Percentiles rank a stretch among this genome's conserved stretches.
Evolutionary conservation across 2,113 vertebrate species (phyloP).

Genomic region (Neotragus moschatus): DNA sequence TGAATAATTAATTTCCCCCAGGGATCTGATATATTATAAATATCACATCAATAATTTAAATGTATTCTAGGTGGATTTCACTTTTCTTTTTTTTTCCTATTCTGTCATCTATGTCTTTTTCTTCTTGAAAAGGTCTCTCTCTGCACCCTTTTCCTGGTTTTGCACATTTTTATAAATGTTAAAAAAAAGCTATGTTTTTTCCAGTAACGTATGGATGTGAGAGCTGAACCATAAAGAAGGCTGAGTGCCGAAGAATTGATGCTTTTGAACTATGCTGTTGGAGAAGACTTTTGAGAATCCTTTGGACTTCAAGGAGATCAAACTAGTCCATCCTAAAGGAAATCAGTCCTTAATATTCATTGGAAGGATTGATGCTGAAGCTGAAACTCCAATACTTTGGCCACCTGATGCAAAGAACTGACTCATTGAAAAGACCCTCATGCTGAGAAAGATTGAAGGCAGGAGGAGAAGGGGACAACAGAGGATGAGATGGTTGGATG

Average conservation of each 20-base stretch:
- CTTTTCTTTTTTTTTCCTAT: not conserved
- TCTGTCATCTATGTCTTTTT: not conserved
- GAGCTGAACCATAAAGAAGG: not conserved
- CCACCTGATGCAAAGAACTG: not conserved
- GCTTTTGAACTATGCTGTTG: not conserved
- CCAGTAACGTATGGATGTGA: not conserved
- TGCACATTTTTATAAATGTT: not conserved
- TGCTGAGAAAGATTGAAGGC: not conserved
- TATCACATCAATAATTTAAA: not conserved
- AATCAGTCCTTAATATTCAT: not conserved
- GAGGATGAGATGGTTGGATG: not conserved
- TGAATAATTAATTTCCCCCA: slow-evolving; percentile 18
- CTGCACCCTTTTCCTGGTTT: not conserved
- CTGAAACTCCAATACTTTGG: not conserved
- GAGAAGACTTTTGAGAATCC: not conserved
- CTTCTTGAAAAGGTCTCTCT: not conserved
- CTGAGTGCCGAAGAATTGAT: not conserved
- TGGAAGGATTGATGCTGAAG: not conserved
- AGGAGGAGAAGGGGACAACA: not conserved
- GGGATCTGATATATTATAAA: not conserved
- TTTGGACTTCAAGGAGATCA: not conserved
- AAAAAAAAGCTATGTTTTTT: not conserved
- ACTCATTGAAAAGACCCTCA: not conserved
- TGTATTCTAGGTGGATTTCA: not conserved
- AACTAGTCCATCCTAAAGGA: not conserved